Base-by-base conservation (phyloP, 2,797 vertebrate genomes). In the Eospalax fontanierii region DNA sequence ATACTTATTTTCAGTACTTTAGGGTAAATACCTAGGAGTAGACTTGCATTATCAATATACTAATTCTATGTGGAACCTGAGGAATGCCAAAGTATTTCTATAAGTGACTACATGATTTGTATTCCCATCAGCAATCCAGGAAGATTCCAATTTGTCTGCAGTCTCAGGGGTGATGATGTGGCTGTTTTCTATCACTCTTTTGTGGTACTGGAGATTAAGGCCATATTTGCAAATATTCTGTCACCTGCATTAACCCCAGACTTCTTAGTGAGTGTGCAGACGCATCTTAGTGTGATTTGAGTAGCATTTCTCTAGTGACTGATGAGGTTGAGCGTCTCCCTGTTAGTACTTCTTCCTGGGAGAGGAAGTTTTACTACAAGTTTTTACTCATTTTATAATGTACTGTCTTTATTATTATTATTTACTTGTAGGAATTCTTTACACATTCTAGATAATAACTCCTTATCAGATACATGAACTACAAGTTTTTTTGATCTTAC, bases 271-370 rank as follows among this genome's bases (percentile, higher is more conserved):
- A 6, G 4, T 43, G 4, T 78, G 38, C 87, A 90, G 12, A 87
- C n/a, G 19, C 59, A 40, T 79, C 61, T 87, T 40, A 61, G 43
- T 33, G 11, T 61, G n/a, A 40, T 74, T 80, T 87, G 22, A 40
- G 91, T 87, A 70, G 15, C 9, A 61, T 76, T 93, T 94, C 22
- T 38, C 33, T 89, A 80, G 75, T 63, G 12, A 85, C 46, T 76
- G 80, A 5, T 50, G 30, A 78, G 33, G 4, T 70, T 71, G 28
- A 90, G 22, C 19, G 79, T 78, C 68, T 86, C 26, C 15, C 19
- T 80, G 19, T 89, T 95, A 76, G 40, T 81, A 2, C 89, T 16
- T 78, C 50, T 86, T 73, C 54, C 92, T 95, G 96, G 33, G n/a
- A 12, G 83, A 22, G 40, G 92, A 87, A 54, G 86, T 2, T 70